These are phyloP conservation scores for Toxostoma redivivum DNA, from an alignment of 2,113 vertebrate genomes.

Conservation along the genomic window DNA sequence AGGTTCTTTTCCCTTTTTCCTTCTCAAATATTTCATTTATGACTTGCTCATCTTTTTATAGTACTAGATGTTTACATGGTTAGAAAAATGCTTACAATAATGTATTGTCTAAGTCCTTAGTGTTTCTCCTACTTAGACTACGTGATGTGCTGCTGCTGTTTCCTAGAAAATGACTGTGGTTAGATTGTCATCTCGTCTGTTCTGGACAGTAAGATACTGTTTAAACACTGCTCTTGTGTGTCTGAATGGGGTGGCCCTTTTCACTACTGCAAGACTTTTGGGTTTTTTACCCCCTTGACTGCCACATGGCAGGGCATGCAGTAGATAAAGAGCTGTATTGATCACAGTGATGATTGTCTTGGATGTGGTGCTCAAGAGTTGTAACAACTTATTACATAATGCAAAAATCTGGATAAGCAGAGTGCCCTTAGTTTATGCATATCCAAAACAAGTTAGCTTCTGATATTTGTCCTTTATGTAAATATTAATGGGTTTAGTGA, in stretches of 20 bases:
- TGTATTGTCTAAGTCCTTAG: slow-evolving; percentile 16
- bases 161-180: slow-evolving; percentile 55
- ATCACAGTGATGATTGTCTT: background rate
- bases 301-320: slow-evolving; percentile 55
- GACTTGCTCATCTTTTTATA: slow-evolving; percentile 28
- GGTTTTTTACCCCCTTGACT: slow-evolving; percentile 18
- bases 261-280: slow-evolving; percentile 3
- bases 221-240: slow-evolving; percentile 24
- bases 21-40: slow-evolving; percentile 16
- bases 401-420: background rate
- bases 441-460: background rate
- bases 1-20: background rate
- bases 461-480: background rate
- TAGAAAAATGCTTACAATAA: slow-evolving; percentile 47
- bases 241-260: slow-evolving; percentile 52
- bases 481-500: background rate
- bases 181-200: slow-evolving; percentile 43
- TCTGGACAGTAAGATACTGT: slow-evolving; percentile 60
- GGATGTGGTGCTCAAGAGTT: background rate
- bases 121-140: slow-evolving; percentile 46
- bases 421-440: background rate
- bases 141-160: slow-evolving; percentile 18
- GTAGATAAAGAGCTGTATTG: slow-evolving; percentile 27
- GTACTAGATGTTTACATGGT: slow-evolving; percentile 50
- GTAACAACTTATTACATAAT: background rate